Conservation (phyloP, 2,888 invertebrate genomes). For the Melieria picta region DNA sequence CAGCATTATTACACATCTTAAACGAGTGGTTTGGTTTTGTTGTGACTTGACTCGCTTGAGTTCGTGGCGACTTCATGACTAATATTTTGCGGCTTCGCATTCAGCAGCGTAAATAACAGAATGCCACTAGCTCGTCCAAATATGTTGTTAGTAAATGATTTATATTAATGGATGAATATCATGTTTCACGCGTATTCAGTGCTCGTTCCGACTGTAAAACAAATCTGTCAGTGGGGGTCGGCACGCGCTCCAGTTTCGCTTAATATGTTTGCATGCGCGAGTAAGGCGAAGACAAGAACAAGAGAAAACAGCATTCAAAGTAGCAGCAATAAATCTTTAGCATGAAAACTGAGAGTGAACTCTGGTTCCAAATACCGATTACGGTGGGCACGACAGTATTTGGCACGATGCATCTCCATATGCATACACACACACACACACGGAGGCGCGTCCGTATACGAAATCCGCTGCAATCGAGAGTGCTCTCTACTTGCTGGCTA, state of each 20-base stretch:
- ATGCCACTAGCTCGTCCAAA: constrained; percentile 12
- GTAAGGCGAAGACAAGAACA: constrained; percentile 39
- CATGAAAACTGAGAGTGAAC: constrained; percentile 23
- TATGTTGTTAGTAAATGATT: constrained; percentile 50
- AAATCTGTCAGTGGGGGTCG: constrained; percentile 66
- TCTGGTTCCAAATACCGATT: constrained; percentile 30
- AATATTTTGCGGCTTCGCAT: no score
- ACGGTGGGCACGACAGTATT: neutral
- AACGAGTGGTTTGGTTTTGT: no score
- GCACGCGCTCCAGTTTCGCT: constrained; percentile 61
- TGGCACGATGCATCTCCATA: neutral
- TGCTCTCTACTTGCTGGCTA: neutral
- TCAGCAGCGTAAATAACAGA: neutral
- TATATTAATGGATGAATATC: constrained; percentile 61
- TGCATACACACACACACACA: neutral
- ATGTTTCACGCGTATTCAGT: constrained; percentile 60
- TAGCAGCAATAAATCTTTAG: constrained; percentile 32
- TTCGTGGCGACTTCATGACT: no score
- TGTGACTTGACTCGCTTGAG: no score
- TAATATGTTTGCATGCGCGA: neutral
- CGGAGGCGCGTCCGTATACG: no score
- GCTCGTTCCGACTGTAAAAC: constrained; percentile 54
- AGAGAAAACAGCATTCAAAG: constrained; percentile 24
- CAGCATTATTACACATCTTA: no score
- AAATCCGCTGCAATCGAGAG: no score